Conservation (phyloP, 1,140 invertebrate genomes). For the Chlorops oryzae region DNA sequence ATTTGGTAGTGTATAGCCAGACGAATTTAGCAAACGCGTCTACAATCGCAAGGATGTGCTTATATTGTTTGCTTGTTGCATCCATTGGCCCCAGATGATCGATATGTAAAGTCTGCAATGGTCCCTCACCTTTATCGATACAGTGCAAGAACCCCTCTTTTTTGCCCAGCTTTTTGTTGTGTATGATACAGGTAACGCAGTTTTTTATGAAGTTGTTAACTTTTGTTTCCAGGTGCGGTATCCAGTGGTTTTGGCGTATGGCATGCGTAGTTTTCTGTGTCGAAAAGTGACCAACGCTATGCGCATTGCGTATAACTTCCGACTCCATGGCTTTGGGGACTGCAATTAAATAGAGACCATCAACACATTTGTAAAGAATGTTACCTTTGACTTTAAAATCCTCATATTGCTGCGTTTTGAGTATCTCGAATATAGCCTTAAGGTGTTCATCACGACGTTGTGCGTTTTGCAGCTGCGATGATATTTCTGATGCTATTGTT, state of each 20-base stretch:
- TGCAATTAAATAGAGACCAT: not conserved
- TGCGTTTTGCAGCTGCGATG: not conserved
- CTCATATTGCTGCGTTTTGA: not conserved
- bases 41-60: slow-evolving; percentile 40
- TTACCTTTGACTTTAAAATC: slow-evolving; percentile 3
- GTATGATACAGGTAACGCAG: slow-evolving; percentile 22
- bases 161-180: slow-evolving; percentile 36
- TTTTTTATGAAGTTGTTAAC: slow-evolving; percentile 29
- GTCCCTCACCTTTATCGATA: slow-evolving; percentile 31
- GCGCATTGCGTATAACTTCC: slow-evolving; percentile 5
- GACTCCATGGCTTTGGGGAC: slow-evolving; percentile 7
- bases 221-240: slow-evolving; percentile 34
- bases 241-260: slow-evolving; percentile 42
- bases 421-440: not conserved
- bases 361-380: slow-evolving; percentile 2
- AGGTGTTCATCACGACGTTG: slow-evolving; percentile 7
- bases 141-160: slow-evolving; percentile 38
- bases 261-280: slow-evolving; percentile 22
- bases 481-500: slow-evolving; percentile 5
- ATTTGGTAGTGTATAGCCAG: slow-evolving; percentile 34
- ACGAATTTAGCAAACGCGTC: slow-evolving; percentile 47
- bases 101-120: too few relatives aligned
- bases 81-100: slow-evolving; percentile 41
- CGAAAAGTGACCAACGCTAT: slow-evolving; percentile 29
- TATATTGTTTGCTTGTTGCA: slow-evolving; percentile 40